These are phyloP conservation scores for Chionodraco myersi DNA, from an alignment of 2,113 vertebrate species.

Conservation along the genomic window DNA sequence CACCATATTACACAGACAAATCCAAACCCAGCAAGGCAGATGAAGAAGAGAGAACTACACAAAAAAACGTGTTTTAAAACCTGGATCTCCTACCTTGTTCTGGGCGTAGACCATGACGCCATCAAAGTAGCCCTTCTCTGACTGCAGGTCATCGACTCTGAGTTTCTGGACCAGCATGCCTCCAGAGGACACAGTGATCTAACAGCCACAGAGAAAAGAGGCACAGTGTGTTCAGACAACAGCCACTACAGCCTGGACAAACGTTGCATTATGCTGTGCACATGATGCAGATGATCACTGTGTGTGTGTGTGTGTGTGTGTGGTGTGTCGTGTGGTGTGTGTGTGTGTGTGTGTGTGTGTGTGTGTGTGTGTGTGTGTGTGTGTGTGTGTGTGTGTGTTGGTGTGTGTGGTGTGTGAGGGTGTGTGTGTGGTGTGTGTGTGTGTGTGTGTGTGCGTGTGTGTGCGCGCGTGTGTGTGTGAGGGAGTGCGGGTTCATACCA, in stretches of 20 bases:
- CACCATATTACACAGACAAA: background rate
- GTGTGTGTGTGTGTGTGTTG: too few relatives aligned
- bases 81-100: slow-evolving; percentile 77
- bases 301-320: too few relatives aligned
- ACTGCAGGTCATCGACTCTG: slow-evolving; percentile 74
- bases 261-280: slow-evolving; percentile 59
- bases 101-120: slow-evolving; percentile 80
- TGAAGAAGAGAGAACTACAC: background rate
- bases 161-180: slow-evolving; percentile 85
- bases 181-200: slow-evolving; percentile 85
- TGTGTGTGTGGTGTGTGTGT: too few relatives aligned
- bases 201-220: slow-evolving; percentile 47
- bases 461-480: too few relatives aligned
- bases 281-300: slow-evolving; percentile 47
- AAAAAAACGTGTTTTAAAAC: background rate
- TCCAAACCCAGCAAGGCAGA: background rate
- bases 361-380: too few relatives aligned
- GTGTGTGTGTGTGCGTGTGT: slow-evolving; percentile 23
- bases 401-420: too few relatives aligned
- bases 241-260: slow-evolving; percentile 57
- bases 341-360: too few relatives aligned
- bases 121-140: slow-evolving; percentile 73
- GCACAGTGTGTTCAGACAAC: slow-evolving; percentile 62
- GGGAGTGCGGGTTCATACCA: slow-evolving; percentile 75
- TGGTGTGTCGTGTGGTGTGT: too few relatives aligned